A percentile compares a stretch with the other conserved stretches of the same genome.
These are phyloP conservation scores for Clarias pachynema DNA, from an alignment of 2,797 vertebrate genomes.

Conservation along the genomic window DNA sequence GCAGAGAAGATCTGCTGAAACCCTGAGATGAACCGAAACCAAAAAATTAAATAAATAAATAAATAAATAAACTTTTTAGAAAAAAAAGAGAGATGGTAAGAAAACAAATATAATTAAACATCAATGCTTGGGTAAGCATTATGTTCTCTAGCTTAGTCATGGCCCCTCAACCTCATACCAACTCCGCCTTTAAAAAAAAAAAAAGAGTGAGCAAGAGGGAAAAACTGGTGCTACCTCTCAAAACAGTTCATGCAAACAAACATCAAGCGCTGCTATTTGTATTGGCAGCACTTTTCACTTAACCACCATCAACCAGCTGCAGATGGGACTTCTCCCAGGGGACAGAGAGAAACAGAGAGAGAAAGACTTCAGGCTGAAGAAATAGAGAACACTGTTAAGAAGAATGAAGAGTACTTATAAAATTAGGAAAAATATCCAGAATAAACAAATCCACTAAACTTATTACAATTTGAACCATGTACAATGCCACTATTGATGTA, in stretches of 20 bases:
- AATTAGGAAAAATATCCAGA: background rate
- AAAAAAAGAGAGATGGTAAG: slow-evolving; percentile 56
- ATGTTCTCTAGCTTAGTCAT: slow-evolving; percentile 24
- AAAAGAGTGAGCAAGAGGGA: slow-evolving; percentile 53
- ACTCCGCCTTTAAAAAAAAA: background rate
- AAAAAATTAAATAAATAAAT: background rate
- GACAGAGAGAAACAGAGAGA: slow-evolving; percentile 52
- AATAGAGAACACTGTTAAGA: background rate
- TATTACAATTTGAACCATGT: slow-evolving; percentile 13
- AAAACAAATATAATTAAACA: slow-evolving; percentile 38
- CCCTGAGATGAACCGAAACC: slow-evolving; percentile 50
- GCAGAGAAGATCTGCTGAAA: slow-evolving; percentile 62
- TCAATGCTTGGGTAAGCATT: slow-evolving; percentile 28
- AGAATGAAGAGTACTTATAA: slow-evolving; percentile 16
- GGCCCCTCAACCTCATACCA: slow-evolving; percentile 34
- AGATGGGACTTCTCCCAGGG: slow-evolving; percentile 83
- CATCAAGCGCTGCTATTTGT: slow-evolving; percentile 93
- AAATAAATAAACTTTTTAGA: background rate
- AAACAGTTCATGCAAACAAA: slow-evolving; percentile 98
- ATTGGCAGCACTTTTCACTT: slow-evolving; percentile 90
- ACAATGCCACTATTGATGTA: slow-evolving; percentile 51
- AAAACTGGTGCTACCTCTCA: slow-evolving; percentile 93
- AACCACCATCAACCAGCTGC: slow-evolving; percentile 90
- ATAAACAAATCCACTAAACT: slow-evolving; percentile 22
- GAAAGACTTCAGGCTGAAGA: slow-evolving; percentile 20